Base-by-base conservation (phyloP, 2,888 invertebrate species). In the Drosophila mayaguana region DNA sequence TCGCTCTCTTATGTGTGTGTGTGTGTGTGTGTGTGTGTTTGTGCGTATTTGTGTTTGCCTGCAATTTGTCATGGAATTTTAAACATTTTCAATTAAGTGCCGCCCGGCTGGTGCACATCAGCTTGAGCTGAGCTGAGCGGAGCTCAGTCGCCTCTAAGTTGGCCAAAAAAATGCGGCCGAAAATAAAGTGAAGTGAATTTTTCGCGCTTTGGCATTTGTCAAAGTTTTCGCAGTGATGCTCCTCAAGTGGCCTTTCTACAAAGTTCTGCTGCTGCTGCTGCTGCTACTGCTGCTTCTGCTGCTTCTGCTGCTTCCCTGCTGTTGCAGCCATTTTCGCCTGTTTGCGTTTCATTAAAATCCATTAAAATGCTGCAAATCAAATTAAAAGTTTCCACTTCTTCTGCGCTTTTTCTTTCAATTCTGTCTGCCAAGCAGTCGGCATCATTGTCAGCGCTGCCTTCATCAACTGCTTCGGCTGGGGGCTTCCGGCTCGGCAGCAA, bases 301-400 rank as follows among this genome's bases (percentile, higher is more conserved):
- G 64, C 62, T 65, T 54, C 59, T 53, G 45, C 36, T 55, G 42
- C 64, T 65, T 46, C 59, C 50, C 38, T 55, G 46, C 65, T 59
- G 53, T 32, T 66, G 64, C 62, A 48, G 55, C 56, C 50, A 50
- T 46, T 48, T 75, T 78, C 67, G 87, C 74, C 84, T 90, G 88
- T 90, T 90, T 90, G 89, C 86, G 77, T 88, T 89, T 88, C 84
- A 90, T 86, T 90, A 84, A 87, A 89, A 90, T 90, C 87, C 82
- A 90, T 86, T 90, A 84, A 88, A 89, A 88, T 87, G 84, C 91
- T 86, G 91, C 89, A 89, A 89, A 89, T 90, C 89, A 89, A 89
- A 89, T 89, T 89, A 89, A 89, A 89, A 89, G 81, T 89, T 89
- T 89, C 73, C 64, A 81, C 81, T 90, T 80, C 79, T 32, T 34